Evolutionary conservation across 2,113 vertebrate genomes (phyloP), one percentile per base, ranked within the genome.

Genomic region (Anarhynchus alexandrinus): DNA sequence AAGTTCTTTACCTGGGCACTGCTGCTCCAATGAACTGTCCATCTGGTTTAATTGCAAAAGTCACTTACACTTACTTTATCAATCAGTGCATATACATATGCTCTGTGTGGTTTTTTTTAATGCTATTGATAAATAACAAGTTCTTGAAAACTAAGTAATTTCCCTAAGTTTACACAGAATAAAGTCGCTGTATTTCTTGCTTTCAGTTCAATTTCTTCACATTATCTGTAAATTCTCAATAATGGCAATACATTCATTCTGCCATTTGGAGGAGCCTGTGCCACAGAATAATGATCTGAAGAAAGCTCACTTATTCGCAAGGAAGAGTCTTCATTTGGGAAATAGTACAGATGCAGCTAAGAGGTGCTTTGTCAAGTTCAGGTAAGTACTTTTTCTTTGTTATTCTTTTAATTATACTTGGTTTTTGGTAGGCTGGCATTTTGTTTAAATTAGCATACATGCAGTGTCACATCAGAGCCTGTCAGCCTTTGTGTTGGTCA

Each of bases 211-310:
- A 8, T 85, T 82, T 52, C 62, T 91, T 92, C 59, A 84, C 36
- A 47, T 80, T 72, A 79, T 70, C 54, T 91, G 65, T 92, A 79
- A 59, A 88, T 83, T 95, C 95, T 94, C 86, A 86, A 57, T 96
- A 87, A 96, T 85, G 97, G 96, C 91, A 98, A 85, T 97, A 93
- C 91, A 77, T 97, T 96, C 95, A 92, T 94, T 85, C 92, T 96
- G 90, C 97, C 97, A 90, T 98, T 97, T 97, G 97, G 97, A 98
- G 97, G 96, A 97, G 97, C 94, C 94, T 97, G 82, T 87, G 96
- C 93, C 96, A 90, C 97, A 96, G 96, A 95, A 40, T 95, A 97
- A 93, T 85, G 80, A 95, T 93, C 58, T 85, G 78, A 85, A 94
- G 85, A 84, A 96, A 93, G 61, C 80, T 93, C 61, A 59, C 69